Conservation (phyloP, 2,113 vertebrate species). For the Mustelus asterias region DNA sequence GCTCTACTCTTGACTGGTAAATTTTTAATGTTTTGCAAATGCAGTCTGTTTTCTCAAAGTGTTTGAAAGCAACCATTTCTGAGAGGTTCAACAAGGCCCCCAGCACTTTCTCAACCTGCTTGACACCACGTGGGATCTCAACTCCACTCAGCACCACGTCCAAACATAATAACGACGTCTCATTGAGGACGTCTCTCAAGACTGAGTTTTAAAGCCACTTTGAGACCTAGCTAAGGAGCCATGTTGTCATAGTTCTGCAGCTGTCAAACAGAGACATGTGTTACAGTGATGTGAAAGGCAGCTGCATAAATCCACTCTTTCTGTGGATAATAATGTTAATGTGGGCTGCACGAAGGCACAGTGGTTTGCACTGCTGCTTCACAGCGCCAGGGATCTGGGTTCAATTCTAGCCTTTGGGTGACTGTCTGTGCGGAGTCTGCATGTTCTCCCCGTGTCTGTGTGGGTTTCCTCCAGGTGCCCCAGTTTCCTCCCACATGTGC, state of each 20-base stretch:
- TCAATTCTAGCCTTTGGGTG: no score
- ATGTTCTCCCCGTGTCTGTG: no score
- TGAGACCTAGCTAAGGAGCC: neutral
- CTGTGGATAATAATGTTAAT: neutral
- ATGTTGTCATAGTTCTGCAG: neutral
- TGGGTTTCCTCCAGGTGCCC: no score
- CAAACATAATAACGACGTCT: neutral
- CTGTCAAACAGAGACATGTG: neutral
- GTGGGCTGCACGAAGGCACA: no score
- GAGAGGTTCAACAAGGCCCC: neutral
- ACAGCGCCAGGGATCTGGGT: no score
- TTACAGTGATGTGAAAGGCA: neutral
- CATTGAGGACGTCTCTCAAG: neutral
- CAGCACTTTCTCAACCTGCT: neutral
- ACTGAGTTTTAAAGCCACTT: neutral
- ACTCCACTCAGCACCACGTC: neutral
- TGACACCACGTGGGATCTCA: neutral
- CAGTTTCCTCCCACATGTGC: no score
- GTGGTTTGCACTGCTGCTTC: no score
- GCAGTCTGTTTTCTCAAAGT: constrained; percentile 16
- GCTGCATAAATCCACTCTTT: no score
- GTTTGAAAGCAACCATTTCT: neutral
- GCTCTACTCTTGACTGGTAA: neutral
- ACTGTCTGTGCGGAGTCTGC: no score
- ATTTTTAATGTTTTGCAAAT: constrained; percentile 5